These are phyloP conservation scores for Sphaerophoria taeniata DNA, from an alignment of 2,888 invertebrate genomes.

Conservation along the genomic window DNA sequence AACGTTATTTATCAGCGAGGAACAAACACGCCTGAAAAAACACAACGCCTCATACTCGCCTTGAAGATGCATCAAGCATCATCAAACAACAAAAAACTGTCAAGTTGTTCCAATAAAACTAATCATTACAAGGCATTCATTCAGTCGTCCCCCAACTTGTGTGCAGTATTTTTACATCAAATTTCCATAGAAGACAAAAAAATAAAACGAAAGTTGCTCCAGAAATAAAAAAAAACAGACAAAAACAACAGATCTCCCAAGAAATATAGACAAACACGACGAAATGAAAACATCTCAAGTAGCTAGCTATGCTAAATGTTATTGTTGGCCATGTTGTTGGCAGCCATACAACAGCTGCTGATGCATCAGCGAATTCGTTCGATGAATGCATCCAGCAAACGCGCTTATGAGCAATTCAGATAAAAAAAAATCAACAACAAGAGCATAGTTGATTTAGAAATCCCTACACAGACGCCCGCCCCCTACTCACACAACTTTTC, in stretches of 20 bases:
- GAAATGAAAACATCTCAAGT: constrained; percentile 65
- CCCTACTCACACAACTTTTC: constrained; percentile 24
- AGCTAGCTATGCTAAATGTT: constrained; percentile 58
- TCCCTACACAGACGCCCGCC: constrained; percentile 54
- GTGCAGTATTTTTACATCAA: constrained; percentile 52
- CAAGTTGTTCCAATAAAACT: constrained; percentile 66
- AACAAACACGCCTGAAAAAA: constrained; percentile 62
- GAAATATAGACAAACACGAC: constrained; percentile 41
- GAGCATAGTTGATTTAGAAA: constrained; percentile 24
- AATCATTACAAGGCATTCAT: constrained; percentile 69
- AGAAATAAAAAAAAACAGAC: constrained; percentile 10
- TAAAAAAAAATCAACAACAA: constrained; percentile 21
- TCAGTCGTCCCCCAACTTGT: constrained; percentile 41
- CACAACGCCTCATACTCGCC: constrained; percentile 25
- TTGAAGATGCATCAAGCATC: constrained; percentile 18
- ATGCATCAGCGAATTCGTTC: constrained; percentile 67
- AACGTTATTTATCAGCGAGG: constrained; percentile 25
- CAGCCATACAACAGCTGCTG: constrained; percentile 66
- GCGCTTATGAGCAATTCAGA: constrained; percentile 28
- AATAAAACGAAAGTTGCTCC: constrained; percentile 18
- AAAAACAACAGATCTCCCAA: constrained; percentile 37
- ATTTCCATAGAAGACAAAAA: constrained; percentile 56
- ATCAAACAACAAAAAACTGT: constrained; percentile 60
- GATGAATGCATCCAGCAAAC: constrained; percentile 58
- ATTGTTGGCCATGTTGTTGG: constrained; percentile 58